Percentiles rank a stretch among this genome's conserved stretches.
Conservation (phyloP, 2,888 invertebrate genomes). For the Pristionchus japonicus region DNA sequence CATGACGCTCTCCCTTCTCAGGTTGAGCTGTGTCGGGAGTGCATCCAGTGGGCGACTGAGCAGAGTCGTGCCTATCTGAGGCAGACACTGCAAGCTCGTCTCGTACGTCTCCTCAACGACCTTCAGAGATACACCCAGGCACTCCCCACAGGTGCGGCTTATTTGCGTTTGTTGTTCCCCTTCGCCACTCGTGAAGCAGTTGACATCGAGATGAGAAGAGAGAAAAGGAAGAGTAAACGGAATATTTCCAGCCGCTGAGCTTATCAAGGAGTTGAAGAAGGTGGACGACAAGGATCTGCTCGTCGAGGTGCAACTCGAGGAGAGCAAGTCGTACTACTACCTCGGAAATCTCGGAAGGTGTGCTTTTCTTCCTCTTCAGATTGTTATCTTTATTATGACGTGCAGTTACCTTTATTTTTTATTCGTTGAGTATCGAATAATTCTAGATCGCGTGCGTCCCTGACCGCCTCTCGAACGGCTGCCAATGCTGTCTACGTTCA, state of each 20-base stretch:
- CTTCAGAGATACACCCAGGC: constrained; percentile 74
- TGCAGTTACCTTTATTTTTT: too few species aligned
- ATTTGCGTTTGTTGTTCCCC: constrained; percentile 15
- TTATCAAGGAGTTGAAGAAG: constrained; percentile 96
- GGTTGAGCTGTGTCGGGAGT: constrained; percentile 83
- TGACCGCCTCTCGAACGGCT: constrained; percentile 98
- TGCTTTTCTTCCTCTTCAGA: background rate
- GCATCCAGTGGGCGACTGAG: constrained; percentile 99
- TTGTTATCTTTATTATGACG: background rate
- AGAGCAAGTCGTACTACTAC: constrained; percentile 98
- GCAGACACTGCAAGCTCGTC: constrained; percentile 93
- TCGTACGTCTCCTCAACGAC: constrained; percentile 89
- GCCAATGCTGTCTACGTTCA: constrained; percentile 99
- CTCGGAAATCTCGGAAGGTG: constrained; percentile 92
- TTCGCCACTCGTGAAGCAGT: constrained; percentile 1
- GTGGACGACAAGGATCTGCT: constrained; percentile 97
- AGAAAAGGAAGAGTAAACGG: background rate
- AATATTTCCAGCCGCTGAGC: constrained; percentile 77
- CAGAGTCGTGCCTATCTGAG: constrained; percentile 96
- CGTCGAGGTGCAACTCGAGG: constrained; percentile 96
- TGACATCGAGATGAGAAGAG: background rate
- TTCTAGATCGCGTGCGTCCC: constrained; percentile 84
- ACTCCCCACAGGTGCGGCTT: constrained; percentile 75
- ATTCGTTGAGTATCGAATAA: too few species aligned
- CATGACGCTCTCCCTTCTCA: constrained; percentile 57